Percentiles rank a stretch among this genome's conserved stretches.
phyloP scores from a whole-genome alignment of 1,140 invertebrate genomes.

The Bombus sibiricus region DNA sequence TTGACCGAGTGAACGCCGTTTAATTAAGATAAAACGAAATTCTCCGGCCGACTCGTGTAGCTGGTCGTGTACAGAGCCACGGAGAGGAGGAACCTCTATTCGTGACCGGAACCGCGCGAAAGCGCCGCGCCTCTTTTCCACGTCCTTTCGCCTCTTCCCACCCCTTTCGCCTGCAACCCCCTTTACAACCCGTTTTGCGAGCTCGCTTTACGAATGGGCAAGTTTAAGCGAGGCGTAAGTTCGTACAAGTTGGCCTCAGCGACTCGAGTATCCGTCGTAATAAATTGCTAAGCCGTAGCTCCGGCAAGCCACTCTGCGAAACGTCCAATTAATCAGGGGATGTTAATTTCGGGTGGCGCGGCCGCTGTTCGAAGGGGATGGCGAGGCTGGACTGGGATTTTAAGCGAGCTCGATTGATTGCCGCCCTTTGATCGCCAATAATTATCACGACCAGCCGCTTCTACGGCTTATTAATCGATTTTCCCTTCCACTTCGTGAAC shows the following conservation, averaged over 20 bases:
- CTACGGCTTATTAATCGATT: constrained; percentile 27
- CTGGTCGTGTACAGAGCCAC: constrained; percentile 18
- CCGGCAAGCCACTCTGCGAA: constrained; percentile 47
- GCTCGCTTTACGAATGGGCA: constrained; percentile 47
- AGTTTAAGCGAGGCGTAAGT: constrained; percentile 62
- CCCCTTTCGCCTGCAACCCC: neutral
- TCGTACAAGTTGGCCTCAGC: constrained; percentile 54
- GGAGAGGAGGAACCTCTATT: neutral
- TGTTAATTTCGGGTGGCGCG: constrained; percentile 46
- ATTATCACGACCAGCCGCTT: constrained; percentile 24
- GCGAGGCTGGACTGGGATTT: constrained; percentile 14
- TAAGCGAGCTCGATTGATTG: constrained; percentile 48
- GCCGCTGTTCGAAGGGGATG: neutral
- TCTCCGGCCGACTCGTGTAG: constrained; percentile 15
- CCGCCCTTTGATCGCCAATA: constrained; percentile 45
- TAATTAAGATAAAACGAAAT: constrained; percentile 64
- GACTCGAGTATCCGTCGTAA: constrained; percentile 58
- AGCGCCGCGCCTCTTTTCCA: constrained; percentile 20
- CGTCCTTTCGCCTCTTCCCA: constrained; percentile 4
- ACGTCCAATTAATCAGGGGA: constrained; percentile 62
- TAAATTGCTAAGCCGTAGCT: constrained; percentile 63
- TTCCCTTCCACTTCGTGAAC: neutral
- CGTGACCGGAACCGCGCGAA: constrained; percentile 61
- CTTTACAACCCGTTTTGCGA: neutral
- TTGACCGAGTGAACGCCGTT: constrained; percentile 54